Base-by-base conservation (phyloP, 35 echinoderm and acorn worm genomes). In the Stichopus chloronotus region DNA sequence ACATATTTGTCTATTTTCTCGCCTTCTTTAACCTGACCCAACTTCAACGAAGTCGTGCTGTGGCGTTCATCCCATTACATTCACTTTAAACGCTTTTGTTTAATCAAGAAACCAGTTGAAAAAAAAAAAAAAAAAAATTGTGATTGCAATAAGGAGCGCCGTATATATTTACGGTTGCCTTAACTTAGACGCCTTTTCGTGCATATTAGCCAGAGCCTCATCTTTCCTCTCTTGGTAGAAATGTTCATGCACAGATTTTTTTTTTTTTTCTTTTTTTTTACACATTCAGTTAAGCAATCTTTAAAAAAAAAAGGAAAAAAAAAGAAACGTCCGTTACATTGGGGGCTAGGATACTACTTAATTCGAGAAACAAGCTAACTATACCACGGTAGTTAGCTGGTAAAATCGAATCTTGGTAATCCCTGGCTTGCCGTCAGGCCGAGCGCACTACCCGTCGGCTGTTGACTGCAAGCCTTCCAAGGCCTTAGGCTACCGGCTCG, bases 331-430 rank as follows among this genome's bases (percentile, higher is more conserved):
- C 82, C 82, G 55, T 85, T 58, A 85, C 82, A 85, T 74, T 16
- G 19, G 13, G 17, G 12, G 7, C 7, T 19, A 20, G 69, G 17
- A 20, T 58, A 85, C 19, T 58, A 19, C 9, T 85, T 58, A 85
- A 58, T 85, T 85, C n/a, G 57, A 53, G 52, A 78, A 85, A 85
- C 82, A 58, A 85, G 82, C 82, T 85, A 85, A 85, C 82, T 85
- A 58, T 85, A 85, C 55, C 55, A n/a, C 69, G 69, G 7, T 43
- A 43, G 76, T 85, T 85, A 85, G 55, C 82, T 85, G 82, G 82
- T 85, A 85, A 85, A 74, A 85, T 85, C 82, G 52, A 85, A 85
- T 85, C 55, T 58, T 58, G 55, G n/a, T 85, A 85, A 85, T 85
- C 82, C 81, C 55, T 78, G 23, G 30, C 30, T 43, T 43, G 30